phyloP scores from a whole-genome alignment of 1,140 invertebrate species.

The Pogonomyrmex barbatus region DNA sequence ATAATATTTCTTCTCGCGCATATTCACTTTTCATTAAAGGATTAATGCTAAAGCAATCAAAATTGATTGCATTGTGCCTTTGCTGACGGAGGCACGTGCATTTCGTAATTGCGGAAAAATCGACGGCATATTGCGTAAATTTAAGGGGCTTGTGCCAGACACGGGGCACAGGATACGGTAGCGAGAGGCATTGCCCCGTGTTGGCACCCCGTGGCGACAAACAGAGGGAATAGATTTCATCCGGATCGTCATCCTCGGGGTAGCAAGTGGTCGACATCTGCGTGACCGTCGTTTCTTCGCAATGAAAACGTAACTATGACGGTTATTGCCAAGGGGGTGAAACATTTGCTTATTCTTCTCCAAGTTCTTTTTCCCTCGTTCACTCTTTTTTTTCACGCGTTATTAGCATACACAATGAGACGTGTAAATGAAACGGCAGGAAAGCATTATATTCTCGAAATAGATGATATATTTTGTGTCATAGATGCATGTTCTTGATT shows the following conservation, averaged over 20 bases:
- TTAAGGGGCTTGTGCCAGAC: background rate
- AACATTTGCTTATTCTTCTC: constrained; percentile 34
- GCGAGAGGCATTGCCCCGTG: background rate
- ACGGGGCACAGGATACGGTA: background rate
- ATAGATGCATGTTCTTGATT: background rate
- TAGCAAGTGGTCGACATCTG: constrained; percentile 72
- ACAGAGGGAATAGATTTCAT: constrained; percentile 66
- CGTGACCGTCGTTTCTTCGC: constrained; percentile 67
- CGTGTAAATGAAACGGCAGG: constrained; percentile 3
- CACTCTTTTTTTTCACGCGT: constrained; percentile 62
- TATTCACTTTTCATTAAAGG: background rate
- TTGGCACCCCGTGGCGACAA: constrained; percentile 61
- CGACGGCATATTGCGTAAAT: constrained; percentile 10
- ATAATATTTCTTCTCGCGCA: background rate
- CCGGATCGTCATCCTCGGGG: constrained; percentile 39
- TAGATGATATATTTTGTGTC: background rate
- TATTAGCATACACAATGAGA: constrained; percentile 71
- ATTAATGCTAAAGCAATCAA: background rate
- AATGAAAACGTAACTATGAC: constrained; percentile 55
- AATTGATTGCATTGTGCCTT: background rate
- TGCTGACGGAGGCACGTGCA: constrained; percentile 26
- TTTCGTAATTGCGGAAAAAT: constrained; percentile 66
- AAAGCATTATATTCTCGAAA: background rate
- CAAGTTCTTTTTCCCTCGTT: background rate
- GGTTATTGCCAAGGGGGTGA: background rate